Evolutionary conservation across 2,888 invertebrate genomes (phyloP).

Genomic region (Liposcelis brunnea): DNA sequence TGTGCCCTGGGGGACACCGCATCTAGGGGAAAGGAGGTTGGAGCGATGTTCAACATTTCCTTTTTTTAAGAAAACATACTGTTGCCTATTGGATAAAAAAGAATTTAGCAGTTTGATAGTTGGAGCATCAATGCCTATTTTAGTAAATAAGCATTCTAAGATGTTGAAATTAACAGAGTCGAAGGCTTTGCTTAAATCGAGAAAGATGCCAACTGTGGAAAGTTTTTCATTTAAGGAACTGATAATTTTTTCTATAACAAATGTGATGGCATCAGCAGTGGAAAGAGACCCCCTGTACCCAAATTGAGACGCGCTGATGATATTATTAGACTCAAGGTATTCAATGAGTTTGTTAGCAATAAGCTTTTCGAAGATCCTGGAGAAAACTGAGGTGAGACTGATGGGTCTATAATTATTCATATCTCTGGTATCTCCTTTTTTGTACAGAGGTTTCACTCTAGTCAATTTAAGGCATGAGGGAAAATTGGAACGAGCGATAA

Average conservation of each 20-base stretch:
- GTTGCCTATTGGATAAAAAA: not conserved
- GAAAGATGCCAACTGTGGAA: not conserved
- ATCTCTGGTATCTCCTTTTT: not conserved
- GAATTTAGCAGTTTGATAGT: not conserved
- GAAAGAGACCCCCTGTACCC: not conserved
- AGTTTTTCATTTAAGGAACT: not conserved
- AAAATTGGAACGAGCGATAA: no score
- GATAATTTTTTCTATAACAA: not conserved
- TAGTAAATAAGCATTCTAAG: not conserved
- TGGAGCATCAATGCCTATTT: not conserved
- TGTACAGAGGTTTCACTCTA: not conserved
- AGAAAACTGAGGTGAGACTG: not conserved
- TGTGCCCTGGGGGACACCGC: not conserved
- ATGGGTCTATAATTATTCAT: not conserved
- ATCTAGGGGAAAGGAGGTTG: no score
- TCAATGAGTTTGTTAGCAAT: not conserved
- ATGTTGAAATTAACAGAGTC: not conserved
- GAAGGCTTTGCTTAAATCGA: conserved; percentile 2
- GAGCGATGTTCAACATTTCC: no score
- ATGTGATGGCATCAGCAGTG: not conserved
- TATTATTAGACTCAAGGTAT: not conserved
- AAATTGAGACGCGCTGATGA: not conserved
- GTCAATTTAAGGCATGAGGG: not conserved
- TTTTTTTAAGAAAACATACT: not conserved
- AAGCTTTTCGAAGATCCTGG: not conserved